Conservation (phyloP, 2,888 invertebrate species). For the Coleophora deauratella region DNA sequence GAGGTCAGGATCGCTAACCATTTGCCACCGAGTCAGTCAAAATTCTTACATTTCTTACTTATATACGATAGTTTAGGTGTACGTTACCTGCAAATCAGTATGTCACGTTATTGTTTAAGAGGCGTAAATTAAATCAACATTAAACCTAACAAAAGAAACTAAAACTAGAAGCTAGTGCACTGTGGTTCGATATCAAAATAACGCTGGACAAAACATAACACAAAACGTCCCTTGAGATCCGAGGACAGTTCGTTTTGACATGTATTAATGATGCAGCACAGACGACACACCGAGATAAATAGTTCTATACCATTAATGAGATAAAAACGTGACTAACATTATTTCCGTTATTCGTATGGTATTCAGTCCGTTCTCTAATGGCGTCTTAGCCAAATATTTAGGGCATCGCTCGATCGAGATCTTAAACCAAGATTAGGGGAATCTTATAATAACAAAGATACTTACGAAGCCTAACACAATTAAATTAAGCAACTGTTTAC, state of each 20-base stretch:
- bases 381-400: not conserved
- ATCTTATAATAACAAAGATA: too few relatives aligned
- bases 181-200: slow-evolving; percentile 35
- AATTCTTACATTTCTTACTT: too few relatives aligned
- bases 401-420: not conserved
- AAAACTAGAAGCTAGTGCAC: slow-evolving; percentile 26
- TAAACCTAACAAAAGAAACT: slow-evolving; percentile 10
- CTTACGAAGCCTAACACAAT: too few relatives aligned
- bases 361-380: slow-evolving; percentile 25
- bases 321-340: slow-evolving; percentile 55
- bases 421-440: too few relatives aligned
- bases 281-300: slow-evolving; percentile 55
- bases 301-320: slow-evolving; percentile 55
- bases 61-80: too few relatives aligned
- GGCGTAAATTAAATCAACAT: too few relatives aligned
- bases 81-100: too few relatives aligned
- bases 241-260: slow-evolving; percentile 39
- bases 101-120: too few relatives aligned
- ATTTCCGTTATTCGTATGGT: slow-evolving; percentile 36
- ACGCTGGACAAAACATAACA: slow-evolving; percentile 33
- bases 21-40: too few relatives aligned
- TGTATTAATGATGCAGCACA: slow-evolving; percentile 52
- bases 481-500: too few relatives aligned
- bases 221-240: slow-evolving; percentile 27
- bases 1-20: too few relatives aligned